A percentile compares a stretch with the other conserved stretches of the same genome.
phyloP scores from a whole-genome alignment of 2,113 vertebrate species.

The Lepisosteus oculatus region DNA sequence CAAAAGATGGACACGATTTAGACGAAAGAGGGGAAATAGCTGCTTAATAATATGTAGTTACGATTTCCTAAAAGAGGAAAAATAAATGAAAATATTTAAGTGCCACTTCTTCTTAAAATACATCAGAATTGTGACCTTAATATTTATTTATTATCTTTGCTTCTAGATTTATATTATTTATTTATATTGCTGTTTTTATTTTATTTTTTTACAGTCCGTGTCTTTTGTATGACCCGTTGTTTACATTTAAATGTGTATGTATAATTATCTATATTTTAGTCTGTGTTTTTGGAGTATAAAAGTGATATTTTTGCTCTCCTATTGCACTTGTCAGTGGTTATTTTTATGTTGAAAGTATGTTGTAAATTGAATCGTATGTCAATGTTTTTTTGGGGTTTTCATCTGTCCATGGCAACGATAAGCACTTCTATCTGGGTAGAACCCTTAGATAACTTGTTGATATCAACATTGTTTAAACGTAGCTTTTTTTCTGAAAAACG shows the following conservation, averaged over 20 bases:
- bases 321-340: constrained; percentile 77
- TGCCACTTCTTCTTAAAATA: constrained; percentile 80
- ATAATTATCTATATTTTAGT: constrained; percentile 76
- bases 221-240: constrained; percentile 75
- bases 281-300: constrained; percentile 77
- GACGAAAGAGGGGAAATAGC: constrained; percentile 17
- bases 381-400: constrained; percentile 48
- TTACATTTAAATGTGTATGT: constrained; percentile 70
- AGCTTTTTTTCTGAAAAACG: constrained; percentile 50
- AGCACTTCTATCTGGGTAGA: constrained; percentile 81
- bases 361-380: constrained; percentile 52
- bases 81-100: constrained; percentile 55
- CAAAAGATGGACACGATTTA: constrained; percentile 8
- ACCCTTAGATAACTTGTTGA: constrained; percentile 54
- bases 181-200: constrained; percentile 77
- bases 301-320: constrained; percentile 62
- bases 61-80: constrained; percentile 32
- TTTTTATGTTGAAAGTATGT: constrained; percentile 66
- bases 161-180: constrained; percentile 83
- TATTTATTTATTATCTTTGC: constrained; percentile 51
- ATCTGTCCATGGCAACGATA: constrained; percentile 72
- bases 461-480: constrained; percentile 63
- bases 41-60: constrained; percentile 40
- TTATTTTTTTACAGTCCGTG: constrained; percentile 75
- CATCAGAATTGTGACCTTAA: constrained; percentile 88